Percentiles rank a stretch among this genome's conserved stretches.
These are phyloP conservation scores for Acrossocheilus wenchowensis DNA, from an alignment of 2,797 vertebrate species.

Conservation along the genomic window DNA sequence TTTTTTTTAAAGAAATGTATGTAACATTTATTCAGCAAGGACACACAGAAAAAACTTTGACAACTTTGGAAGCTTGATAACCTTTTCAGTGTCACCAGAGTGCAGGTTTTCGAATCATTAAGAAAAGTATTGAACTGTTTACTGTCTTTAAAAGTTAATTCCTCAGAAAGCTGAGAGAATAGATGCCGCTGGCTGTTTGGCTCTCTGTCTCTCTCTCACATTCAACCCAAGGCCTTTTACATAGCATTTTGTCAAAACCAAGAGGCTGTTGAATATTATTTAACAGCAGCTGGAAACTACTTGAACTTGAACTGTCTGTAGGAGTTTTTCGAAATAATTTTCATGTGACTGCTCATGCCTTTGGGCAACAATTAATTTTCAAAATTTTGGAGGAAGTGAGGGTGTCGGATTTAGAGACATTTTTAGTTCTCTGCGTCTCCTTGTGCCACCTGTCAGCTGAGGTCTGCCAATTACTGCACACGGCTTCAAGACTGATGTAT, in stretches of 20 bases:
- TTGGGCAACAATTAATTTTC: slow-evolving; percentile 30
- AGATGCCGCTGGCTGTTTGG: not conserved
- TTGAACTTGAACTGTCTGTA: slow-evolving; percentile 23
- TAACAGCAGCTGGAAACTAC: not conserved
- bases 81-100: not conserved
- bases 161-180: not conserved
- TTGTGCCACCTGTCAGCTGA: slow-evolving; percentile 39
- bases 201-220: not conserved
- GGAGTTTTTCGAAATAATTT: not conserved
- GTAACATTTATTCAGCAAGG: not conserved
- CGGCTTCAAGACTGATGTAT: not conserved
- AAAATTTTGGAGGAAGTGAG: not conserved
- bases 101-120: not conserved
- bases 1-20: not conserved
- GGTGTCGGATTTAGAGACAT: not conserved
- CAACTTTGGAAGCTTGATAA: not conserved
- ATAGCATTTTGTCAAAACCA: slow-evolving; percentile 28
- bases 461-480: slow-evolving; percentile 33
- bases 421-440: slow-evolving; percentile 25
- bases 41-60: too few relatives aligned
- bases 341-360: slow-evolving; percentile 19
- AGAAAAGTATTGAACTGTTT: slow-evolving; percentile 6
- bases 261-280: not conserved
- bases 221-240: slow-evolving; percentile 17
- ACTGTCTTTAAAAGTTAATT: slow-evolving; percentile 1